phyloP scores from a whole-genome alignment of 2,797 vertebrate species.

The Etheostoma perlongum region DNA sequence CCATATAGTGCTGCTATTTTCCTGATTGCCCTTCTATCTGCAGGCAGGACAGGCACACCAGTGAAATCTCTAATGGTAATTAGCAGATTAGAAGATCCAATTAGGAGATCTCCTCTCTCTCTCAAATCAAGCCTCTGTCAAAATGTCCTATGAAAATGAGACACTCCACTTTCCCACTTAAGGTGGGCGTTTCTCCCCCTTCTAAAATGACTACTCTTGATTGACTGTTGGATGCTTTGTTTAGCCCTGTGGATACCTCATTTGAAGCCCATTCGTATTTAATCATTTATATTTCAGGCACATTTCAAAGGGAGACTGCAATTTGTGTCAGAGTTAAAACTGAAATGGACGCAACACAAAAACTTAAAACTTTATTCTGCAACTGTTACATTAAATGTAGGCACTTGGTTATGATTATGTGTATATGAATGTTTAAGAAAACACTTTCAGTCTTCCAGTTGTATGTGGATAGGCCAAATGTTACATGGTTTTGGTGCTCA shows the following conservation, averaged over 20 bases:
- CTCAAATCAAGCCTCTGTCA: slow-evolving; percentile 75
- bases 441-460: too few relatives aligned
- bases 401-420: too few relatives aligned
- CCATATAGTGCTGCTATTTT: slow-evolving; percentile 61
- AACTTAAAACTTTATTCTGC: neutral
- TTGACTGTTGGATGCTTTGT: slow-evolving; percentile 58
- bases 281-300: slow-evolving; percentile 37
- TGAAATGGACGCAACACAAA: neutral
- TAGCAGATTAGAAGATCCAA: slow-evolving; percentile 88
- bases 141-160: slow-evolving; percentile 81
- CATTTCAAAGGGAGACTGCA: slow-evolving; percentile 42
- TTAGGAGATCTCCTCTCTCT: slow-evolving; percentile 85
- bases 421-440: too few relatives aligned
- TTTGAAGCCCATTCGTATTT: slow-evolving; percentile 34
- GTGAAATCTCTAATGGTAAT: slow-evolving; percentile 83
- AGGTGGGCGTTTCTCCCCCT: slow-evolving; percentile 51
- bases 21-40: slow-evolving; percentile 76
- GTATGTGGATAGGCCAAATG: too few relatives aligned
- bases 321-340: slow-evolving; percentile 7
- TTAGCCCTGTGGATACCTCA: slow-evolving; percentile 59
- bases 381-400: neutral
- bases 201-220: slow-evolving; percentile 67
- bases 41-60: slow-evolving; percentile 65
- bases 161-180: slow-evolving; percentile 61
- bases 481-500: too few relatives aligned